phyloP scores from a whole-genome alignment of 2,797 vertebrate species.

The Mormyrus hasselquistii region DNA sequence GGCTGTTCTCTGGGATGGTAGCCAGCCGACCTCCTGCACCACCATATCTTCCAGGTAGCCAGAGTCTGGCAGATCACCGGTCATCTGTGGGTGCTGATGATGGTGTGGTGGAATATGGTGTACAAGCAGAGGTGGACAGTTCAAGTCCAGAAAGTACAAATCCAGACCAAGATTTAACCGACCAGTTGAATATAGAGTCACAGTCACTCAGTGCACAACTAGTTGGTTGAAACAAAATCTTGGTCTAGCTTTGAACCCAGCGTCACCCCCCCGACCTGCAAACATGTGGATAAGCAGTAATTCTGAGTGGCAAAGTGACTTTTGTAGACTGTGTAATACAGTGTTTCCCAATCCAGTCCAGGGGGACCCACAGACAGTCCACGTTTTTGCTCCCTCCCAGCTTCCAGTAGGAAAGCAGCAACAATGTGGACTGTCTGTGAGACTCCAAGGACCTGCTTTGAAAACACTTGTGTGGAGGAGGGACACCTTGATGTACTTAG shows the following conservation, averaged over 20 bases:
- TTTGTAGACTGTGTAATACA: slow-evolving; percentile 27
- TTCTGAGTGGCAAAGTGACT: slow-evolving; percentile 57
- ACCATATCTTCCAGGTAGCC: neutral
- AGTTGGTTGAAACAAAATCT: neutral
- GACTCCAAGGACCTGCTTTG: neutral
- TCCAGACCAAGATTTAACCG: neutral
- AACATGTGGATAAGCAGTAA: slow-evolving; percentile 58
- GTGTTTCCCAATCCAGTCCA: neutral
- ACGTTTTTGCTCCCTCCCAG: neutral
- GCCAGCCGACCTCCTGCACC: neutral
- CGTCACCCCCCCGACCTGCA: slow-evolving; percentile 43
- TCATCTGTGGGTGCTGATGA: neutral
- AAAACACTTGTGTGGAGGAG: slow-evolving; percentile 43
- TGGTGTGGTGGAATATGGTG: neutral
- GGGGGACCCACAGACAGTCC: neutral
- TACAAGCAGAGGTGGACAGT: neutral
- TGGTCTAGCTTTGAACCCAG: neutral
- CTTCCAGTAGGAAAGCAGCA: neutral
- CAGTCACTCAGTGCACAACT: neutral
- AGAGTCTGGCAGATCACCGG: neutral
- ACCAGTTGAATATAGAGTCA: neutral
- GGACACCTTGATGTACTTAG: slow-evolving; percentile 59
- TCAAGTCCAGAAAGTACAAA: neutral
- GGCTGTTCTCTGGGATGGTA: too few species aligned
- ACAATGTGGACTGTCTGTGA: neutral